Conservation (phyloP, 1,140 invertebrate species). For the Drosophila albomicans region DNA sequence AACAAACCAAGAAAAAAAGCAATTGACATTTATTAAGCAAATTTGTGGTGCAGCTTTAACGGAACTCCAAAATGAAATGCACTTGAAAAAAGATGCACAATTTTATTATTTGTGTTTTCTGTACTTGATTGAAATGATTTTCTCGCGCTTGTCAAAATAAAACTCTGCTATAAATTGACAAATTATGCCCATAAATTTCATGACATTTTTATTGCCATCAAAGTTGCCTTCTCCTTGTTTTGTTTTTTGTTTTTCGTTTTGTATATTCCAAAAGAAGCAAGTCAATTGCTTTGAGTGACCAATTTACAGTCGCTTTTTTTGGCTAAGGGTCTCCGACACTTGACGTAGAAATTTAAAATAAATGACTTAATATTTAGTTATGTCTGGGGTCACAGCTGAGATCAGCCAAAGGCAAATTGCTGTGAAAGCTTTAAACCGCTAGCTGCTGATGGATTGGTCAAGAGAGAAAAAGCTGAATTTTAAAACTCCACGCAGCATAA, state of each 20-base stretch:
- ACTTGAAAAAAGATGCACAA: conserved; percentile 55
- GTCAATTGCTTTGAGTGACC: conserved; percentile 72
- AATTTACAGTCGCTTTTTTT: conserved; percentile 53
- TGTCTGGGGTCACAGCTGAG: conserved; percentile 46
- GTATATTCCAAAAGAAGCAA: conserved; percentile 39
- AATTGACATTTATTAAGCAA: conserved; percentile 81
- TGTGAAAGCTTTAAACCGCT: background rate
- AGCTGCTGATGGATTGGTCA: background rate
- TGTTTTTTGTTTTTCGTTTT: background rate
- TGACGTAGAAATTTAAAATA: conserved; percentile 60
- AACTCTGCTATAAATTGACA: conserved; percentile 63
- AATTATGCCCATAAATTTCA: conserved; percentile 71
- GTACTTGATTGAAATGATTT: conserved; percentile 64
- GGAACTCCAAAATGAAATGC: conserved; percentile 50
- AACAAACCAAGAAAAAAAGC: conserved; percentile 27
- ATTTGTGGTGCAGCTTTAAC: conserved; percentile 25
- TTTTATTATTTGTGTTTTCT: conserved; percentile 34
- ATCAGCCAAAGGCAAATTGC: conserved; percentile 14
- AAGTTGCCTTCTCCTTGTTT: conserved; percentile 28
- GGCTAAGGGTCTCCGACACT: conserved; percentile 48
- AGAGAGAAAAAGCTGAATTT: background rate
- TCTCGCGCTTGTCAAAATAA: conserved; percentile 71
- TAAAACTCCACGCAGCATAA: background rate
- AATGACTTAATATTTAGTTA: conserved; percentile 62
- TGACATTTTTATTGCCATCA: conserved; percentile 69